These are phyloP conservation scores for Cyanoliseus patagonus DNA, from an alignment of 2,113 vertebrate species.

Conservation along the genomic window DNA sequence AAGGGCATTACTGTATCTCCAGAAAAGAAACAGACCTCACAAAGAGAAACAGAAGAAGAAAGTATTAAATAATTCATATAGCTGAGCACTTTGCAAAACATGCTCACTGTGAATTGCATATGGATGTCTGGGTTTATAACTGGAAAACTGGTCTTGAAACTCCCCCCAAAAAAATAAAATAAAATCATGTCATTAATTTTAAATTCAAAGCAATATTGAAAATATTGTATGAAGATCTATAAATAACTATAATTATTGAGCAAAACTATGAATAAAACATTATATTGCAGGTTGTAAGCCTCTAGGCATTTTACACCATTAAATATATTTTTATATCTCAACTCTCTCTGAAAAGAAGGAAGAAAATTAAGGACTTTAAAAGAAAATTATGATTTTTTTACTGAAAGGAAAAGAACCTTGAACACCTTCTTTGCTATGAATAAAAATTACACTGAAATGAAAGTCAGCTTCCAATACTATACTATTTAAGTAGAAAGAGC, in stretches of 20 bases:
- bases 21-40: background rate
- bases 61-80: constrained; percentile 72
- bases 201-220: constrained; percentile 52
- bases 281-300: background rate
- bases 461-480: constrained; percentile 1
- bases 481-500: background rate
- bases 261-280: constrained; percentile 69
- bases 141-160: constrained; percentile 42
- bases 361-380: constrained; percentile 28
- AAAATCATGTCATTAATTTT: background rate
- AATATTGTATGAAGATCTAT: constrained; percentile 63
- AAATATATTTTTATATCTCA: constrained; percentile 47
- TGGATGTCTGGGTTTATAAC: constrained; percentile 36
- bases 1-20: constrained; percentile 44
- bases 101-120: constrained; percentile 16
- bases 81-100: constrained; percentile 45
- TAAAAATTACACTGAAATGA: constrained; percentile 56
- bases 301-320: constrained; percentile 26
- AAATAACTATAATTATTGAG: constrained; percentile 68
- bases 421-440: constrained; percentile 35
- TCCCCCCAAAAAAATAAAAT: background rate
- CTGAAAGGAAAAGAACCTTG: constrained; percentile 16
- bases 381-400: constrained; percentile 2
- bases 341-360: background rate
- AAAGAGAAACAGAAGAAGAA: constrained; percentile 56